Base-by-base conservation (phyloP, 2,888 invertebrate genomes). In the Crepidodera aurea region DNA sequence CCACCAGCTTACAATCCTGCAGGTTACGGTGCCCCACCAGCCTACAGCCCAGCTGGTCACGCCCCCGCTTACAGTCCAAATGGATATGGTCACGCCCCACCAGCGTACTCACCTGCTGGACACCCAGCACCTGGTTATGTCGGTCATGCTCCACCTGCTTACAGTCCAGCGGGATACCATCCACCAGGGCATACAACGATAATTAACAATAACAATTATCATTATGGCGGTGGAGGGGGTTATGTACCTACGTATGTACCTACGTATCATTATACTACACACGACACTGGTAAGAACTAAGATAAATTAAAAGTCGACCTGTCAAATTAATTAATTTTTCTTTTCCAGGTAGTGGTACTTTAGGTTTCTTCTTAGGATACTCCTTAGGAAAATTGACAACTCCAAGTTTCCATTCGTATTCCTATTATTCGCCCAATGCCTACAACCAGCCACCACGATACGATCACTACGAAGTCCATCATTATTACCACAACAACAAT, bases 401-500 rank as follows among this genome's bases (percentile, higher is more conserved):
- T 3, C 77, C 77, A 4, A 75, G 74, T 3, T 76, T 64, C 56
- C 67, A 71, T n/a, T 73, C 67, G 40, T 70, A 71, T 18, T 57
- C 60, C 25, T 56, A 58, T 27, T 69, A 67, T n/a, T n/a, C n/a
- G n/a, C n/a, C n/a, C n/a, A n/a, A n/a, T 39, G 70, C 67, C 44
- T 67, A 69, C 55, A 73, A 74, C 3, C 71, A 73, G 44, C 51
- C 68, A 3, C 77, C 77, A 18, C 65, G 73, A 29, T 77, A 77
- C 60, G 77, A 76, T 55, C 76, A 76, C 51, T 79, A 79, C 63
- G 72, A 70, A 19, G 78, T 81, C 2, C 79, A 80, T 59, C 80
- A 81, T 65, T 81, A 80, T 64, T 75, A 81, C 60, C 78, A 78
- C 61, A 78, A 78, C 53, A 72, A 68, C 2, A 73, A 75, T 16